Percentiles rank a stretch among this genome's conserved stretches.
Conservation (phyloP, 2,113 vertebrate species). For the Suricata suricatta region DNA sequence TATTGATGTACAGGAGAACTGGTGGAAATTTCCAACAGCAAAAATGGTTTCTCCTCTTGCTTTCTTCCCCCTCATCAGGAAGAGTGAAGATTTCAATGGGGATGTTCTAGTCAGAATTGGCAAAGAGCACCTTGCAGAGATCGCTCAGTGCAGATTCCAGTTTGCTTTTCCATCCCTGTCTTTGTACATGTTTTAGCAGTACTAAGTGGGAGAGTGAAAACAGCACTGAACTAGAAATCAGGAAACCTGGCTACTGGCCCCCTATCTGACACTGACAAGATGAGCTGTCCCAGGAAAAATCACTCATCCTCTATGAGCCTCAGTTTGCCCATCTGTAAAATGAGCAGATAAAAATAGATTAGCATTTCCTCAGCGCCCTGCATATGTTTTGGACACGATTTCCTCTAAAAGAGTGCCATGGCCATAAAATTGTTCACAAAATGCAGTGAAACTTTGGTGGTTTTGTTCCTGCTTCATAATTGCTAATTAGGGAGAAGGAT, state of each 20-base stretch:
- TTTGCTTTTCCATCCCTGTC: background rate
- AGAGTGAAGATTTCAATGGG: background rate
- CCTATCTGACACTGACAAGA: background rate
- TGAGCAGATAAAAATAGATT: conserved; percentile 6
- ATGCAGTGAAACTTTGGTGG: background rate
- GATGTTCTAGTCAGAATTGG: background rate
- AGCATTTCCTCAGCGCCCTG: background rate
- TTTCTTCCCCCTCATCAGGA: background rate
- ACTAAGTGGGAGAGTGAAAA: background rate
- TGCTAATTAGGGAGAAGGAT: background rate
- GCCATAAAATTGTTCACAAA: background rate
- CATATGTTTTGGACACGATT: background rate
- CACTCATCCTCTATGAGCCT: background rate
- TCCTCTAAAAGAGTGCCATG: background rate
- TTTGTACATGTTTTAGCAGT: conserved; percentile 31
- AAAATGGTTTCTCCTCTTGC: background rate
- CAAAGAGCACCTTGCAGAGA: background rate
- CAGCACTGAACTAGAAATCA: background rate
- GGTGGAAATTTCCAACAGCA: conserved; percentile 9
- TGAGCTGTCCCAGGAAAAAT: background rate
- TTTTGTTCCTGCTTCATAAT: background rate
- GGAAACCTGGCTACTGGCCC: background rate
- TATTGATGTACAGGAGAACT: background rate
- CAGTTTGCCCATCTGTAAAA: background rate
- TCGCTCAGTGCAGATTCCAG: background rate